Base-by-base conservation (phyloP, 2,888 invertebrate species). In the Sinelater perroti region DNA sequence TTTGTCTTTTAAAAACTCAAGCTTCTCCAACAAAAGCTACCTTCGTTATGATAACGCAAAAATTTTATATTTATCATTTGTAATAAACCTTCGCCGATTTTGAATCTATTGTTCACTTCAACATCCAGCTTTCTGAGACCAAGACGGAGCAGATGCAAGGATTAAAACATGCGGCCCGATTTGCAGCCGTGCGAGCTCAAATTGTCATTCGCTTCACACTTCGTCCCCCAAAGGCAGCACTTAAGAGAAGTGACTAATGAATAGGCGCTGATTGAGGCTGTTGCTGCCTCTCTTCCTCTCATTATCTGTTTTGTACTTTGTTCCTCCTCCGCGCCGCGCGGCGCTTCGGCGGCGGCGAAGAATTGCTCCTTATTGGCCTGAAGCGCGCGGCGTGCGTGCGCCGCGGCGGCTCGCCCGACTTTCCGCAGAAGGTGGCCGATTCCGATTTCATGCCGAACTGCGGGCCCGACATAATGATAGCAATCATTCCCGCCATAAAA, bases 221-320 rank as follows among this genome's bases (percentile, higher is more conserved):
- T 28, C 30, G 52, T 45, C 42, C 46, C 26, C 70, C 45, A 47
- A 50, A 56, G 44, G 56, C 56, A 56, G 52, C 61, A 59, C 59
- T 53, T 56, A 58, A 56, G 57, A 60, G 62, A 65, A 65, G 62
- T 63, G 65, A 65, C 61, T 66, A 66, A 66, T 66, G 64, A 67
- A 67, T 63, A 66, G 71, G 66, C 65, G 58, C 66, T 74, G 74
- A 74, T 74, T 74, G 72, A 69, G 62, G 62, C 65, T 63, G 59
- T 67, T 67, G 63, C 63, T 62, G 65, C 58, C 66, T 66, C 65
- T 61, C 61, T 67, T 62, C 7, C 21, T 28, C 35, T 26, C 18
- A 38, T 21, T 38, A 24, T 44, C 40, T n/a, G 18, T 42, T 36
- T 11, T 14, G 36, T 14, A 18, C 31, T 30, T 35, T 30, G 35